Conservation (phyloP, 2,113 vertebrate genomes). For the Semnopithecus entellus region DNA sequence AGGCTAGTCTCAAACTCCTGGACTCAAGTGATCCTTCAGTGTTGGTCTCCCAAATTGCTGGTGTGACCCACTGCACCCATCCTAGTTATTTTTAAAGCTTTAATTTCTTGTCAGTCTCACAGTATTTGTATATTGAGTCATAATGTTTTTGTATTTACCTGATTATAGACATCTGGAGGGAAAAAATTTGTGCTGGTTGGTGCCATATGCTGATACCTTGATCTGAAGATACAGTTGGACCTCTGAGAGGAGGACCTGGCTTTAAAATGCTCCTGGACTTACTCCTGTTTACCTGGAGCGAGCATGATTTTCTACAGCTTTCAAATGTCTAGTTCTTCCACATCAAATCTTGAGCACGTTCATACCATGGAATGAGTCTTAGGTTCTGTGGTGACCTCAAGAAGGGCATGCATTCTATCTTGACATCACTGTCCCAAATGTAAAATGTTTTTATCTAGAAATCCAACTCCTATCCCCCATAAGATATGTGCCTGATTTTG, state of each 20-base stretch:
- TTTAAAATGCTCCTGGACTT: neutral
- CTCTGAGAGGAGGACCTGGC: neutral
- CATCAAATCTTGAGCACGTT: neutral
- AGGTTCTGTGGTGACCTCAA: neutral
- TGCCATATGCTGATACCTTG: too few species aligned
- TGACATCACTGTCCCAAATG: neutral
- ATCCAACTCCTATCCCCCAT: neutral
- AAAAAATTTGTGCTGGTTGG: neutral
- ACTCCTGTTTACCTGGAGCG: neutral
- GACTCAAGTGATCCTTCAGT: neutral
- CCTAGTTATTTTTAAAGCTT: neutral
- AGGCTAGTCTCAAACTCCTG: neutral
- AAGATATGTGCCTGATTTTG: neutral
- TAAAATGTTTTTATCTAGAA: neutral
- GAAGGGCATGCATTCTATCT: neutral
- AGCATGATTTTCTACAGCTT: neutral
- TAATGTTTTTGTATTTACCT: neutral
- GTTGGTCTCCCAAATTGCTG: neutral
- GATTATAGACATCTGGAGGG: neutral
- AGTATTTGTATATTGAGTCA: neutral
- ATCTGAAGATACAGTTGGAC: neutral
- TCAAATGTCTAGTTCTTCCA: neutral
- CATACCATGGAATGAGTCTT: neutral
- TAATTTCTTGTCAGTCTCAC: neutral
- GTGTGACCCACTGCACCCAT: neutral